Percentiles rank a stretch among this genome's conserved stretches.
phyloP scores from a whole-genome alignment of 2,797 vertebrate species.

The Heterohyrax brucei region DNA sequence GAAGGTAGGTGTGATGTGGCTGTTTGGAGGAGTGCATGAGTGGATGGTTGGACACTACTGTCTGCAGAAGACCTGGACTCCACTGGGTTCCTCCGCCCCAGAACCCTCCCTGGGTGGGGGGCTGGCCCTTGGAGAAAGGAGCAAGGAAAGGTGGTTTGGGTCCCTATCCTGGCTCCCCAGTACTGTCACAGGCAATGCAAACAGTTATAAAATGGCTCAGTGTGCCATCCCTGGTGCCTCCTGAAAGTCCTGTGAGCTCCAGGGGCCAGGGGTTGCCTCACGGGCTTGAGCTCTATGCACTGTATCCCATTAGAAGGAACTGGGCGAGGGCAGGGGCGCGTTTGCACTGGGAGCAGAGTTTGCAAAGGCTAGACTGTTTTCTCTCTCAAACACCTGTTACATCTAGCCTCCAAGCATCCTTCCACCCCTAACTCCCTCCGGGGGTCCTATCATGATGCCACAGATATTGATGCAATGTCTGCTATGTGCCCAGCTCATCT shows the following conservation, averaged over 20 bases:
- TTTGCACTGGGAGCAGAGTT: neutral
- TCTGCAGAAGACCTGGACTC: neutral
- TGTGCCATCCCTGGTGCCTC: neutral
- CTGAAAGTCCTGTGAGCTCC: conserved; percentile 55
- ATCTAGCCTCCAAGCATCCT: neutral
- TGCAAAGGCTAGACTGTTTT: neutral
- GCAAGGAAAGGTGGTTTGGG: neutral
- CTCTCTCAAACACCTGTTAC: conserved; percentile 51
- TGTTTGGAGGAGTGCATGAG: neutral
- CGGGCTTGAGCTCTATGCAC: neutral
- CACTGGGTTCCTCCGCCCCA: neutral
- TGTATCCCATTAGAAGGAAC: conserved; percentile 46
- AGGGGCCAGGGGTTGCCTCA: conserved; percentile 68
- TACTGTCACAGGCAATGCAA: neutral
- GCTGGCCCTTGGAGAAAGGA: neutral
- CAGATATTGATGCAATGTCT: neutral
- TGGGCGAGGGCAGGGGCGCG: neutral
- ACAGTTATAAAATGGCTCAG: conserved; percentile 37
- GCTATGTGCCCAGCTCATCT: neutral
- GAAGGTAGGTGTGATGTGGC: conserved; percentile 65
- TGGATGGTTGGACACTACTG: neutral
- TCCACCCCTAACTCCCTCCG: neutral
- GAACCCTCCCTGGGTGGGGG: neutral
- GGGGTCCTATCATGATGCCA: neutral
- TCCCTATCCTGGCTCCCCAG: neutral